A percentile compares a stretch with the other conserved stretches of the same genome.
phyloP scores from a whole-genome alignment of 2,888 invertebrate genomes.

The Arrhopalites spinosus region DNA sequence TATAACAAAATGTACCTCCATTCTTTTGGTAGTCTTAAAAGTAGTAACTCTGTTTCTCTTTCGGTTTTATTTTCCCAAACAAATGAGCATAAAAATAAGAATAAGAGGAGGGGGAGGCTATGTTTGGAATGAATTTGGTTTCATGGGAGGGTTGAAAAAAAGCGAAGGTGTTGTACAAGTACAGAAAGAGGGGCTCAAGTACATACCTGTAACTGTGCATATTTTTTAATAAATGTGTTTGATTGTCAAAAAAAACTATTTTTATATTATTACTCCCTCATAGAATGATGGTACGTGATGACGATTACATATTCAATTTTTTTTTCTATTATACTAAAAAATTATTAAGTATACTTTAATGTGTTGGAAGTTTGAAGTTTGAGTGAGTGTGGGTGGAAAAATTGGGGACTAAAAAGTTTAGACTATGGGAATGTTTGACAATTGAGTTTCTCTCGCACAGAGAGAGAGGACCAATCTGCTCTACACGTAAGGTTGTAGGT shows the following conservation, averaged over 20 bases:
- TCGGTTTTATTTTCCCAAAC: too few species aligned
- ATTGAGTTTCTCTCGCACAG: slow-evolving; percentile 1
- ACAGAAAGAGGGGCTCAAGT: background rate
- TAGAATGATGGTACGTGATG: slow-evolving; percentile 1
- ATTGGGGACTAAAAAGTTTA: background rate
- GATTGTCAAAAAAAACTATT: too few species aligned
- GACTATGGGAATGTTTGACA: too few species aligned
- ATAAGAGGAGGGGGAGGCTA: too few species aligned
- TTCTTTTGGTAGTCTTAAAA: too few species aligned
- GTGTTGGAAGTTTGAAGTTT: background rate
- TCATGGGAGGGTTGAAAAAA: too few species aligned
- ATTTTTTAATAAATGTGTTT: background rate
- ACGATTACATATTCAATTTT: slow-evolving; percentile 1
- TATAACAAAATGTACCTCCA: too few species aligned
- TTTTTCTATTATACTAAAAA: background rate
- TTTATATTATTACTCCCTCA: background rate
- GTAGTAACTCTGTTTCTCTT: too few species aligned
- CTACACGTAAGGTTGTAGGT: too few species aligned
- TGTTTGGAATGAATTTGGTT: too few species aligned
- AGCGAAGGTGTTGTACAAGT: too few species aligned
- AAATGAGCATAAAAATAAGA: too few species aligned
- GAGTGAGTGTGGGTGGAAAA: slow-evolving; percentile 35
- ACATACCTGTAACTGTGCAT: background rate
- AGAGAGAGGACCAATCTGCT: background rate
- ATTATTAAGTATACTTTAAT: background rate